Conservation (phyloP, 2,888 invertebrate species). For the Zygaena filipendulae region DNA sequence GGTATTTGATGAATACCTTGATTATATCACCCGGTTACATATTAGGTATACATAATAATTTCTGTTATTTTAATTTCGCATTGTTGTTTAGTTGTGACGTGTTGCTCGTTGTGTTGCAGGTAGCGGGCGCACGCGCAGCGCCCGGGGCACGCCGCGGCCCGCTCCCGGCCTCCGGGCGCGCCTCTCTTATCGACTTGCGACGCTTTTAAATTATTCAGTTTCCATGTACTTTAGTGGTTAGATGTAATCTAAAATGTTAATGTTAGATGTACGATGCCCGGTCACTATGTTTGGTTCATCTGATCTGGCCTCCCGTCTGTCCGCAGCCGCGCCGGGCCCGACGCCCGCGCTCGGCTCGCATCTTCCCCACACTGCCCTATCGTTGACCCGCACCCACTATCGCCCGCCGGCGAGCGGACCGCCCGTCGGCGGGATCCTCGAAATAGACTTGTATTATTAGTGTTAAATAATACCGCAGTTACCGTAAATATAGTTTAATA, state of each 20-base stretch:
- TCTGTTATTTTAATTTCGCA: no score
- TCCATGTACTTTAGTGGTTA: conserved; percentile 22
- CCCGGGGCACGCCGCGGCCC: conserved; percentile 20
- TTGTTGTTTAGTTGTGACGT: no score
- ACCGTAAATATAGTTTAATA: conserved; percentile 62
- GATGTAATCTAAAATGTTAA: conserved; percentile 16
- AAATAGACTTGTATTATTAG: no score
- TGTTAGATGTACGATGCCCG: conserved; percentile 17
- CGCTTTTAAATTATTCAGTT: conserved; percentile 25
- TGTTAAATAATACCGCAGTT: conserved; percentile 52
- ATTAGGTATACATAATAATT: no score
- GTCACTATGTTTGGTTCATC: no score
- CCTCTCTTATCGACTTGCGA: conserved; percentile 20
- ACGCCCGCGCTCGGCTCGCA: no score
- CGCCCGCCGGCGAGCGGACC: neutral
- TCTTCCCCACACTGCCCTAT: no score
- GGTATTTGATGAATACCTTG: no score
- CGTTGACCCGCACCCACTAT: neutral
- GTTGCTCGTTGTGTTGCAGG: conserved; percentile 30
- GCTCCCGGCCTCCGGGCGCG: conserved; percentile 23
- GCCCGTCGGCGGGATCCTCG: no score
- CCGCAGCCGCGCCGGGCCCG: conserved; percentile 1
- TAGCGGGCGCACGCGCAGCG: conserved; percentile 25
- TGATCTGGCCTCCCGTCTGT: conserved; percentile 3
- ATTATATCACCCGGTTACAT: no score